Conservation (phyloP, 2,113 vertebrate species). For the Phainopepla nitens region DNA sequence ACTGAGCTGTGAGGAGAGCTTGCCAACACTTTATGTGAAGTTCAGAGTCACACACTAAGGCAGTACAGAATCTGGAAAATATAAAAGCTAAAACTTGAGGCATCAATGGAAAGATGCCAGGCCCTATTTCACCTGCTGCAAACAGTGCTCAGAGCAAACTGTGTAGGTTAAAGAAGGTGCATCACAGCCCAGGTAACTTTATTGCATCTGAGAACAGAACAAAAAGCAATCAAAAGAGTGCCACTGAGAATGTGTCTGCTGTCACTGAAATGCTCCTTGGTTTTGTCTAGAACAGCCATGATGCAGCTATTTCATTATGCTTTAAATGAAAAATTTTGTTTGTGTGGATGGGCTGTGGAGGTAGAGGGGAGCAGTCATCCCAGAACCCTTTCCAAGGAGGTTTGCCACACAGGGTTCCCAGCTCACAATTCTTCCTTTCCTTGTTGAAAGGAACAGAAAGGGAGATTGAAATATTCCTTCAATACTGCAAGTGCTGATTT, state of each 20-base stretch:
- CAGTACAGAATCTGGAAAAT: too few species aligned
- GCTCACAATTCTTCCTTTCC: background rate
- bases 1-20: too few species aligned
- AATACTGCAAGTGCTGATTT: fast-evolving
- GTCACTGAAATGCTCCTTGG: background rate
- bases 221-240: background rate
- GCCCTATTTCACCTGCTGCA: background rate
- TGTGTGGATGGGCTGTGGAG: background rate
- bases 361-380: background rate
- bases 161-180: background rate
- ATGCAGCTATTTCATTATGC: background rate
- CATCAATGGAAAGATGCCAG: background rate
- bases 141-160: background rate
- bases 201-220: background rate
- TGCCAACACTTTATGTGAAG: too few species aligned
- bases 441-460: background rate
- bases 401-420: background rate
- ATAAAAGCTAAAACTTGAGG: too few species aligned
- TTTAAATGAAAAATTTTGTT: background rate
- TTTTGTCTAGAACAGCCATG: background rate
- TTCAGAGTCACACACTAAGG: too few species aligned
- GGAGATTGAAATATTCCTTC: background rate
- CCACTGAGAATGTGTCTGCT: background rate
- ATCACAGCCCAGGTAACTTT: background rate
- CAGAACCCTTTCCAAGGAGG: background rate